A percentile compares a stretch with the other conserved stretches of the same genome.
Evolutionary conservation across 1,140 invertebrate genomes (phyloP).

Genomic region (Laodelphax striatellus): DNA sequence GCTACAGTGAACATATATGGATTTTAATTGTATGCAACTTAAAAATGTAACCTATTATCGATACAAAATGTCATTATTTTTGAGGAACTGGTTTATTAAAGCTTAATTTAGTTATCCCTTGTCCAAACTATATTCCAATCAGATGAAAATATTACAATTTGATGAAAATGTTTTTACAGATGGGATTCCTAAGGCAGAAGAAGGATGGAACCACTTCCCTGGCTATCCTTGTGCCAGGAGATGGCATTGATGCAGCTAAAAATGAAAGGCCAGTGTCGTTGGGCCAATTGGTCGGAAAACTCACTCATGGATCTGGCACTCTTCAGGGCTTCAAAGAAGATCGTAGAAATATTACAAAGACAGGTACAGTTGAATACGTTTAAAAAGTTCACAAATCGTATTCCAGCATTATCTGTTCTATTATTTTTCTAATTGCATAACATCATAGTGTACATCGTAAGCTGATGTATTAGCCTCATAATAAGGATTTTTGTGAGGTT

Average conservation of each 20-base stretch:
- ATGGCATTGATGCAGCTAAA: conserved; percentile 51
- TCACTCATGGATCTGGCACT: conserved; percentile 61
- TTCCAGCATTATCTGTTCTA: background rate
- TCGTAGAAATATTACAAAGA: conserved; percentile 73
- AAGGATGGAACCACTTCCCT: conserved; percentile 78
- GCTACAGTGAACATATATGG: too few relatives aligned
- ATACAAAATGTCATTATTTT: too few relatives aligned
- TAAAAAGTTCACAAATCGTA: background rate
- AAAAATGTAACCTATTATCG: too few relatives aligned
- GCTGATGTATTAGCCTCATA: too few relatives aligned
- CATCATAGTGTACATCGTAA: background rate
- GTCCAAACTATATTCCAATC: too few relatives aligned
- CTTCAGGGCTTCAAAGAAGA: conserved; percentile 72
- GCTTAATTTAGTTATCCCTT: too few relatives aligned
- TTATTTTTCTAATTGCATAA: background rate
- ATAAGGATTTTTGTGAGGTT: too few relatives aligned
- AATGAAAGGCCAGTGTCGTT: conserved; percentile 71
- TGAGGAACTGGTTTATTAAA: too few relatives aligned
- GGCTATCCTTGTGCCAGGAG: conserved; percentile 72
- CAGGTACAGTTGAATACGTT: conserved; percentile 32
- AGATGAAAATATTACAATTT: background rate
- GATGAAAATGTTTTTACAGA: conserved; percentile 31
- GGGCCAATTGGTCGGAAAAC: conserved; percentile 59
- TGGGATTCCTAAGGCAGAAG: conserved; percentile 69
- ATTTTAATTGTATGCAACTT: too few relatives aligned